These are phyloP conservation scores for Semotilus atromaculatus DNA, from an alignment of 2,797 vertebrate species.

Conservation along the genomic window DNA sequence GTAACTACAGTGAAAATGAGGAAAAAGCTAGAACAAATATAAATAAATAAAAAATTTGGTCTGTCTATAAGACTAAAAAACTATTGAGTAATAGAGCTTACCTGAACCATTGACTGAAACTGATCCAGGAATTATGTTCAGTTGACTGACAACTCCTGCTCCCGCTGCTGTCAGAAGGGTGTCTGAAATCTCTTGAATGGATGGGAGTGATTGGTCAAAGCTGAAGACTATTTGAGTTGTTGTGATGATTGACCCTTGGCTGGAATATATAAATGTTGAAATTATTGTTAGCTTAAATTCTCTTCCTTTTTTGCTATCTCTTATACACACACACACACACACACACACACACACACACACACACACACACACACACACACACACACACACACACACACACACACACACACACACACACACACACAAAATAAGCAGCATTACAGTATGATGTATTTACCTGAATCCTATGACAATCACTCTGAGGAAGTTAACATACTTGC, in stretches of 20 bases:
- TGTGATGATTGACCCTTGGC: constrained; percentile 23
- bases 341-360: too few relatives aligned
- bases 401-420: not conserved
- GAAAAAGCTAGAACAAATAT: not conserved
- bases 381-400: too few relatives aligned
- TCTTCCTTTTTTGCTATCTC: too few relatives aligned
- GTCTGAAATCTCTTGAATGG: not conserved
- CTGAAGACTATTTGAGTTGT: not conserved
- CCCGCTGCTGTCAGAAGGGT: not conserved
- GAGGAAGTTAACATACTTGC: not conserved
- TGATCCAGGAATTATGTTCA: constrained; percentile 1
- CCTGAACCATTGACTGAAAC: constrained; percentile 15
- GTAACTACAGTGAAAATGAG: not conserved
- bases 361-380: too few relatives aligned
- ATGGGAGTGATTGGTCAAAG: not conserved
- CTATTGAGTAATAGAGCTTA: not conserved
- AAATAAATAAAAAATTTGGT: not conserved
- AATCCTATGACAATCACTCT: not conserved
- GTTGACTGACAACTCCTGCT: fast-evolving
- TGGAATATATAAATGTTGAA: constrained; percentile 4
- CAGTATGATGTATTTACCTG: constrained; percentile 18
- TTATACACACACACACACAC: too few relatives aligned
- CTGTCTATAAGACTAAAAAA: too few relatives aligned
- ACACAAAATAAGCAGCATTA: not conserved
- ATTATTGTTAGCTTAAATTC: not conserved